A percentile compares a stretch with the other conserved stretches of the same genome.
phyloP scores from a whole-genome alignment of 2,888 invertebrate species.

The Ormyrus labotus region DNA sequence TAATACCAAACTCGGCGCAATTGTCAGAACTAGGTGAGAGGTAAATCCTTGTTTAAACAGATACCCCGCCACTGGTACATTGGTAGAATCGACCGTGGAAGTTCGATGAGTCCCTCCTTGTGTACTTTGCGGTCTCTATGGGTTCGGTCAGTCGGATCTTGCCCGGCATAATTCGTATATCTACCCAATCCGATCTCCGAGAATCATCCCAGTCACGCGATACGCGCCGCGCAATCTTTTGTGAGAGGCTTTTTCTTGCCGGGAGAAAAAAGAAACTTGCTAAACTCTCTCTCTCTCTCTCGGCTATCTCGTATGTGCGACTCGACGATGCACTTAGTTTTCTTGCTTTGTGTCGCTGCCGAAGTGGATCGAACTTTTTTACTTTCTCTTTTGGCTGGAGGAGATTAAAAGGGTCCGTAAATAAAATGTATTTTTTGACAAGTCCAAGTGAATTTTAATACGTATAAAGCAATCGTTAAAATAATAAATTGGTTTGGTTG shows the following conservation, averaged over 20 bases:
- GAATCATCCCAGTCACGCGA: slow-evolving; percentile 67
- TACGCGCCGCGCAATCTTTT: slow-evolving; percentile 35
- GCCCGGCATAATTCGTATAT: slow-evolving; percentile 55
- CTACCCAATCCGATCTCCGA: slow-evolving; percentile 62
- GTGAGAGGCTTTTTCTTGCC: slow-evolving; percentile 4
- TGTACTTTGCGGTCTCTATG: slow-evolving; percentile 57
- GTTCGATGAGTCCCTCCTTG: slow-evolving; percentile 47
- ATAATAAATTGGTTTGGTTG: no score
- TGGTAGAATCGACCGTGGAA: slow-evolving; percentile 13
- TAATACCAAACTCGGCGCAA: background rate
- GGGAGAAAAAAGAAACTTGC: slow-evolving; percentile 14
- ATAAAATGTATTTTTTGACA: no score
- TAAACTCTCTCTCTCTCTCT: background rate
- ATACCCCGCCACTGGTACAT: background rate
- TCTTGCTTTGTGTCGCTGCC: background rate
- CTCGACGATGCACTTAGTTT: slow-evolving; percentile 41
- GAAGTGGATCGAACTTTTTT: slow-evolving; percentile 16
- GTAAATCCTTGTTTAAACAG: slow-evolving; percentile 30
- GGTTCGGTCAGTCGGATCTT: slow-evolving; percentile 47
- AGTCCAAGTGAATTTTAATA: no score
- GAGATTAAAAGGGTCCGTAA: background rate
- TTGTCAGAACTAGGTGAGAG: slow-evolving; percentile 1
- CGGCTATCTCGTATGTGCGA: background rate
- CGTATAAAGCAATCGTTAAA: no score
- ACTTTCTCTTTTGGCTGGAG: background rate